Conservation (phyloP, 2,888 invertebrate genomes). For the Drosophila neotestacea region DNA sequence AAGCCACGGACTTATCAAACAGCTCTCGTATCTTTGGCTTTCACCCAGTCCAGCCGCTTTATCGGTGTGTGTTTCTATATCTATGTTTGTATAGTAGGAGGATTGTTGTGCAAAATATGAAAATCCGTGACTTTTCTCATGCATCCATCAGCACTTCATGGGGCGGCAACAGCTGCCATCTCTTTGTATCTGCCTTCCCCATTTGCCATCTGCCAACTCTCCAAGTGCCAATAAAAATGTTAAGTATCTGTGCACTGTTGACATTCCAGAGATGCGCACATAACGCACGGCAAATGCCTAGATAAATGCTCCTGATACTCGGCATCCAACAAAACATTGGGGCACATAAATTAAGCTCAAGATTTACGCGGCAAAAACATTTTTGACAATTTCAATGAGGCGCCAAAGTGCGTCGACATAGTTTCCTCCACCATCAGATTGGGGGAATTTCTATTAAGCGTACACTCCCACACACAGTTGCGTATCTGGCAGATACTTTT, state of each 20-base stretch:
- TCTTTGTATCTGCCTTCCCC: not conserved
- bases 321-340: not conserved
- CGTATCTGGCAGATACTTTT: constrained; percentile 59
- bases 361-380: constrained; percentile 51
- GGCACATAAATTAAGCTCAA: constrained; percentile 63
- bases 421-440: constrained; percentile 24
- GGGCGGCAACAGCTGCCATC: constrained; percentile 72
- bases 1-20: too few species aligned
- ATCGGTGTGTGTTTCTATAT: not conserved
- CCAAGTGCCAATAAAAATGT: constrained; percentile 84
- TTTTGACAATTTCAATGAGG: constrained; percentile 71
- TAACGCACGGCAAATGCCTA: constrained; percentile 51
- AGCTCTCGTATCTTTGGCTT: not conserved
- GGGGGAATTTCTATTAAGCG: constrained; percentile 39
- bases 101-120: constrained; percentile 61
- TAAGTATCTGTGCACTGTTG: constrained; percentile 82
- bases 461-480: not conserved
- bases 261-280: constrained; percentile 58
- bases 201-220: constrained; percentile 7
- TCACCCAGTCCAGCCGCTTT: constrained; percentile 2
- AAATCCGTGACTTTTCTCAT: constrained; percentile 50
- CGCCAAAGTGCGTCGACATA: constrained; percentile 57
- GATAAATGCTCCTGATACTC: constrained; percentile 67
- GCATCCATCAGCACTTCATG: constrained; percentile 75
- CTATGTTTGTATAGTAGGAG: constrained; percentile 2